A percentile compares a stretch with the other conserved stretches of the same genome.
phyloP scores from a whole-genome alignment of 2,888 invertebrate species.

The Aspidiotus rigidus region DNA sequence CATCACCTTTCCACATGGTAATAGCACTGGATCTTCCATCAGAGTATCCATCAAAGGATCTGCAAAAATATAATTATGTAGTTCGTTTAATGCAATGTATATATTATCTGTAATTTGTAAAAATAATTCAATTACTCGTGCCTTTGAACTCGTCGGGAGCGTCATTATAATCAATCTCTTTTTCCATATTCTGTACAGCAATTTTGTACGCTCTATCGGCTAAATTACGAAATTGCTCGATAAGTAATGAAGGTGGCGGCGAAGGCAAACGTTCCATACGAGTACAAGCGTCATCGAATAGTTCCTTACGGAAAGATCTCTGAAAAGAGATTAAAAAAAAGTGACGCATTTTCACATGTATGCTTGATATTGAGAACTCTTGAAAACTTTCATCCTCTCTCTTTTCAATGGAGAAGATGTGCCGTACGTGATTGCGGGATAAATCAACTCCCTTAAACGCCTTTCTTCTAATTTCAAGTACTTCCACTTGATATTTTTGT shows the following conservation, averaged over 20 bases:
- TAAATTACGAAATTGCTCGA: conserved; percentile 73
- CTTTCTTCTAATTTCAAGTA: too few relatives aligned
- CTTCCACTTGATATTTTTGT: too few relatives aligned
- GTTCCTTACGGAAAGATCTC: conserved; percentile 75
- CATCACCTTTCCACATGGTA: conserved; percentile 89
- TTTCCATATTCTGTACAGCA: conserved; percentile 62
- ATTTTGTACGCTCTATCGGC: conserved; percentile 70
- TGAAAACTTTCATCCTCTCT: too few relatives aligned
- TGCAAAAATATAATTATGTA: conserved; percentile 39
- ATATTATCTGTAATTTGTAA: not conserved
- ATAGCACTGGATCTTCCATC: conserved; percentile 88
- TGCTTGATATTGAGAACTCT: too few relatives aligned
- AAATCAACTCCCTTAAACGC: too few relatives aligned
- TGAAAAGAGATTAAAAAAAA: conserved; percentile 13
- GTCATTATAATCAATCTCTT: conserved; percentile 86
- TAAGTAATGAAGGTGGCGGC: conserved; percentile 65
- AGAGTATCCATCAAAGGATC: conserved; percentile 96
- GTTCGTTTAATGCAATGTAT: not conserved
- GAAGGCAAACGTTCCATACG: conserved; percentile 65
- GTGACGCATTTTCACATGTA: not conserved
- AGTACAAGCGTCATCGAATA: conserved; percentile 82
- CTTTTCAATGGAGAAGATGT: too few relatives aligned
- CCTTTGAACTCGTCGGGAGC: conserved; percentile 90
- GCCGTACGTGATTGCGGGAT: too few relatives aligned
- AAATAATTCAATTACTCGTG: conserved; percentile 37